Conservation (phyloP, 2,797 vertebrate species). For the Gallinago solitaria region DNA sequence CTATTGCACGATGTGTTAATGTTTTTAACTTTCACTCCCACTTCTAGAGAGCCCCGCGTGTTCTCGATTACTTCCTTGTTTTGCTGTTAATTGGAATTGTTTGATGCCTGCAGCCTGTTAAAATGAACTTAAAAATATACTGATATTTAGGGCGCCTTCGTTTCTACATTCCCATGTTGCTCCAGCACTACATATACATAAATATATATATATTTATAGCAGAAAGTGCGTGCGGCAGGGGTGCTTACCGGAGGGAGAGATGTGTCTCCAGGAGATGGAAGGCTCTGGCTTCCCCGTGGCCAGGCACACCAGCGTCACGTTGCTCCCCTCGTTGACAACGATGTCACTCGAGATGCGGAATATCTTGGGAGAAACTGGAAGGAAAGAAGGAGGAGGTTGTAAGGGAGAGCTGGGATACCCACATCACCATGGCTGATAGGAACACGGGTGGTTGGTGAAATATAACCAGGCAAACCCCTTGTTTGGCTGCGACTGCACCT, state of each 20-base stretch:
- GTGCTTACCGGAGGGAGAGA: slow-evolving; percentile 89
- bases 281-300: slow-evolving; percentile 97
- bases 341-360: slow-evolving; percentile 92
- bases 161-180: too few species aligned
- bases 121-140: neutral
- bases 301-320: slow-evolving; percentile 92
- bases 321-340: slow-evolving; percentile 94
- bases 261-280: slow-evolving; percentile 96
- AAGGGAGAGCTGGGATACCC: neutral
- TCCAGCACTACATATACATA: too few species aligned
- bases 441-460: accelerated
- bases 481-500: accelerated
- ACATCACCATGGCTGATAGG: accelerated
- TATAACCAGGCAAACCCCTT: accelerated
- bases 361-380: slow-evolving; percentile 96
- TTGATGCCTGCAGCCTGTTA: neutral
- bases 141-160: neutral
- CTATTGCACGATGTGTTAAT: neutral
- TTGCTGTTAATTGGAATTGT: neutral
- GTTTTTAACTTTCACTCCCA: neutral
- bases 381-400: neutral
- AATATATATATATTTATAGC: too few species aligned
- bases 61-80: neutral
- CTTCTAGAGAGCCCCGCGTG: neutral
- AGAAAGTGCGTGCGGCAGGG: accelerated